Conservation (phyloP, 2,113 vertebrate species). For the Solea solea region DNA sequence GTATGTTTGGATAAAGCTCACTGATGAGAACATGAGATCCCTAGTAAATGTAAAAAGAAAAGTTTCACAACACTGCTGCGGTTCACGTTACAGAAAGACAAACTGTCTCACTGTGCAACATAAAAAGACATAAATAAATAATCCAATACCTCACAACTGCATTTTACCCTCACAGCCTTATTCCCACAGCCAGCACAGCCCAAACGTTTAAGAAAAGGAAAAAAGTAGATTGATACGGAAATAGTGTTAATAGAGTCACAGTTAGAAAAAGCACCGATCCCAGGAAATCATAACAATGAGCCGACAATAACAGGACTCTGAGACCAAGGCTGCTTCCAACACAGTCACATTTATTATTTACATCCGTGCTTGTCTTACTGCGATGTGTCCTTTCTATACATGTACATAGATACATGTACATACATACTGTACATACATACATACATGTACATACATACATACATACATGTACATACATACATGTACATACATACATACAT, state of each 20-base stretch:
- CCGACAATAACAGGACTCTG: neutral
- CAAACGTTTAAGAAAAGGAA: too few relatives aligned
- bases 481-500: too few relatives aligned
- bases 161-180: too few relatives aligned
- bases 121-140: too few relatives aligned
- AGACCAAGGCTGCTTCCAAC: conserved; percentile 3
- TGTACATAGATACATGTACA: too few relatives aligned
- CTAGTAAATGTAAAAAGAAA: conserved; percentile 24
- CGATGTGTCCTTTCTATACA: neutral
- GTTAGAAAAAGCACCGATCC: neutral
- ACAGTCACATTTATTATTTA: neutral
- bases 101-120: too few relatives aligned
- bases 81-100: too few relatives aligned
- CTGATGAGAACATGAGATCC: neutral
- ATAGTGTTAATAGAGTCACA: neutral
- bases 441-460: too few relatives aligned
- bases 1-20: conserved; percentile 12
- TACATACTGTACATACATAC: too few relatives aligned
- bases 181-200: too few relatives aligned
- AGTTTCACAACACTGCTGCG: neutral
- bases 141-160: too few relatives aligned
- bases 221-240: neutral
- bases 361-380: neutral
- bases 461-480: too few relatives aligned
- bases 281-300: neutral